A percentile compares a stretch with the other conserved stretches of the same genome.
Conservation (phyloP, 2,113 vertebrate genomes). For the Cochlearius cochlearius region DNA sequence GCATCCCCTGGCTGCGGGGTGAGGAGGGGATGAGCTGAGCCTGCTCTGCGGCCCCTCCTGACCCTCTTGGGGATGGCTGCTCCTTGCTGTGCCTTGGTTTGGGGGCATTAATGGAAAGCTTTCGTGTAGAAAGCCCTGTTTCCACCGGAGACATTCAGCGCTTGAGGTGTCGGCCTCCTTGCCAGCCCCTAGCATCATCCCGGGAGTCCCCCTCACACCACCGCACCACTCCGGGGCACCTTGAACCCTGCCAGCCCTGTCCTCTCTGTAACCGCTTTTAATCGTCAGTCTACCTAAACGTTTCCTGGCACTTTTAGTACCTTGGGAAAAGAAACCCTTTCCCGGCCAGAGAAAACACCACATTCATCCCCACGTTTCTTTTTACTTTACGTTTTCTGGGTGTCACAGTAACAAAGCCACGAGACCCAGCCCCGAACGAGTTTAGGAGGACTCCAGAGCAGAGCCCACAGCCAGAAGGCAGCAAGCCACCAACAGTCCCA, state of each 20-base stretch:
- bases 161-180: not conserved
- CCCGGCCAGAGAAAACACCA: not conserved
- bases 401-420: not conserved
- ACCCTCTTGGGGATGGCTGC: not conserved
- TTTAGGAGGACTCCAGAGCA: not conserved
- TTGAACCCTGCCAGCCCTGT: fast-evolving
- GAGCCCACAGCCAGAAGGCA: not conserved
- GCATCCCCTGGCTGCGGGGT: not conserved
- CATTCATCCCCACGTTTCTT: fast-evolving
- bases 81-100: not conserved
- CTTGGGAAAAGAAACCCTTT: not conserved
- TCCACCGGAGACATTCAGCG: not conserved
- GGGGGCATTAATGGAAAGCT: not conserved
- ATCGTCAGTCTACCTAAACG: fast-evolving
- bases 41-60: not conserved
- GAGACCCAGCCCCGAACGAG: fast-evolving
- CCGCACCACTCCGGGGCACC: not conserved
- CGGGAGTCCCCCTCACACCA: not conserved
- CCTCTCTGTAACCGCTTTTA: not conserved
- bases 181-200: not conserved
- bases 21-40: not conserved
- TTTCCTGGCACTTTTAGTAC: not conserved
- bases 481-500: not conserved
- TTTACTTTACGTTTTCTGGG: not conserved
- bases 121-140: not conserved